Evolutionary conservation across 37 sponge, comb jelly and placozoan genomes (phyloP), one percentile per base, ranked within the genome.

Genomic region (Amphimedon queenslandica): DNA sequence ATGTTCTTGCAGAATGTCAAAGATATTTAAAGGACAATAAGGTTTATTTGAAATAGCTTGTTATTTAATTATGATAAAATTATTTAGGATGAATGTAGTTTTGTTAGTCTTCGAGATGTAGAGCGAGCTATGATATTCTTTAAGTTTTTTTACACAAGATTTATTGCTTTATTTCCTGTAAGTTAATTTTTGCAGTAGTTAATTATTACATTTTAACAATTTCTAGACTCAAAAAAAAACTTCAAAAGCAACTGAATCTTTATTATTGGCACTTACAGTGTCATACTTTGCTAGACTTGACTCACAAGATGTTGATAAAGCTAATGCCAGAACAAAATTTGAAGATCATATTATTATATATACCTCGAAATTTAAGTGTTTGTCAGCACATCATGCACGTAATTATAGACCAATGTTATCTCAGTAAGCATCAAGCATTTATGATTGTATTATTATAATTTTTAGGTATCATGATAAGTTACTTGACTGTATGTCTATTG

Each of bases 41-140:
- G 47, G 71, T 70, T 2, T 23, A 20, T 38, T 4, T 39, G 2
- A 39, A 18, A 28, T 13, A 1, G 29, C 2, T 4, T 1, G 25
- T 28, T 4, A 3, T 6, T 16, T 42, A 5, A 47, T 21, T 1
- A 6, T 37, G n/a, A 21, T 37, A 37, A 21, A 16, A 8, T 37
- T 60, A n/a, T 60, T 42, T 32, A 78, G 71, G 84, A 83, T 53
- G 84, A 83, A 63, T 88, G 82, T 60, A 82, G 88, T 42, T 88
- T 82, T 69, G 88, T 88, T 20, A 83, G 82, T 57, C 77, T 88
- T 42, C 55, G 88, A 65, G 88, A 88, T 63, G 75, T 88, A 8
- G 77, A 83, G 71, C 51, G 84, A n/a, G 84, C 84, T 18, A 82
- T 79, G 65, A 68, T 67, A 31, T 71, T 78, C 0, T 60, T 83